Evolutionary conservation across 2,888 invertebrate species (phyloP).

Genomic region (Drosophila kambysellisi): DNA sequence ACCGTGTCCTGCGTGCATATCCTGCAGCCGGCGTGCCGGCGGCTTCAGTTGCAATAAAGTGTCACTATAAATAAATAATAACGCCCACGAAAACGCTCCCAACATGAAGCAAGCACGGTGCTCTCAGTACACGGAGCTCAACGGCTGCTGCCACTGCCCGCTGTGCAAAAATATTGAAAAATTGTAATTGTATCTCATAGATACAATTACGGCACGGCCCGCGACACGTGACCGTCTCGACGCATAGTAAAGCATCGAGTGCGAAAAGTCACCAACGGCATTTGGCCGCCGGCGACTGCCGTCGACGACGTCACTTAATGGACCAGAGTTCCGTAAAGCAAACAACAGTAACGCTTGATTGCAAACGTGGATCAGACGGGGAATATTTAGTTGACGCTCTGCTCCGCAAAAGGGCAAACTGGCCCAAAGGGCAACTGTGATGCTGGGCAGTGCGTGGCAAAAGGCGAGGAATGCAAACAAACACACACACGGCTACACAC

Average conservation of each 20-base stretch:
- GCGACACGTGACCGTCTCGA: slow-evolving; percentile 67
- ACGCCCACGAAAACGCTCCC: slow-evolving; percentile 66
- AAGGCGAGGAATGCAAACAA: slow-evolving; percentile 67
- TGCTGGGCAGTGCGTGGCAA: slow-evolving; percentile 47
- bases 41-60: slow-evolving; percentile 70
- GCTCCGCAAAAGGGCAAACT: slow-evolving; percentile 65
- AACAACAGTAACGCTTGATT: slow-evolving; percentile 79
- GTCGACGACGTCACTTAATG: slow-evolving; percentile 68
- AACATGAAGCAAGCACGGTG: not conserved
- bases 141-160: slow-evolving; percentile 36
- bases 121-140: slow-evolving; percentile 15
- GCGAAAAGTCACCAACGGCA: slow-evolving; percentile 72
- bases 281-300: slow-evolving; percentile 35
- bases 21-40: slow-evolving; percentile 65
- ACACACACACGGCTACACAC: slow-evolving; percentile 20
- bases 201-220: slow-evolving; percentile 72
- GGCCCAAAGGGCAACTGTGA: slow-evolving; percentile 20
- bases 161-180: slow-evolving; percentile 80
- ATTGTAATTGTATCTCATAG: slow-evolving; percentile 79
- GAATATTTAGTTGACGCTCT: slow-evolving; percentile 46
- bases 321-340: slow-evolving; percentile 80
- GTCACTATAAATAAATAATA: slow-evolving; percentile 81
- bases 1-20: slow-evolving; percentile 71
- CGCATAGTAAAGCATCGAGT: slow-evolving; percentile 51
- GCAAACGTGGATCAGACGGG: slow-evolving; percentile 63